phyloP scores from a whole-genome alignment of 2,797 vertebrate species.

The Decapterus maruadsi region DNA sequence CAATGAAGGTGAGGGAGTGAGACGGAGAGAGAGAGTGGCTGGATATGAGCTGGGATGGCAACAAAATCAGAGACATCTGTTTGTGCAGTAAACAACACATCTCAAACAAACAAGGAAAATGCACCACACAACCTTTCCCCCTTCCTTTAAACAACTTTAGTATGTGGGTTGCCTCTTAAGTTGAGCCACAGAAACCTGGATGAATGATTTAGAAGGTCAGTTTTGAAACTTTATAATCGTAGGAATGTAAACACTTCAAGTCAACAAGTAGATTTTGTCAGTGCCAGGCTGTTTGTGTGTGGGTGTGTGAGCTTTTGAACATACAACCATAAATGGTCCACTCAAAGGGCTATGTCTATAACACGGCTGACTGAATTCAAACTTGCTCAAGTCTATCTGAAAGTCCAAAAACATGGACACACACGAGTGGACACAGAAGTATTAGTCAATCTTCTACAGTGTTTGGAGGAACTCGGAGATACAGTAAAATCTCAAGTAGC shows the following conservation, averaged over 20 bases:
- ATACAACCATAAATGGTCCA: no score
- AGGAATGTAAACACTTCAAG: slow-evolving; percentile 6
- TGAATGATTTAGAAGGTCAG: neutral
- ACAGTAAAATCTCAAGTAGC: neutral
- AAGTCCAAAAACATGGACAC: neutral
- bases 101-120: slow-evolving; percentile 54
- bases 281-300: slow-evolving; percentile 4
- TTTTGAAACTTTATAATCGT: neutral
- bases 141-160: neutral
- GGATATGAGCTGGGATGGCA: slow-evolving; percentile 34
- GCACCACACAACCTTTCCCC: slow-evolving; percentile 25
- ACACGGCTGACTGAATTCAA: neutral
- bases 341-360: neutral
- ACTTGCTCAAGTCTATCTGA: neutral
- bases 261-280: neutral
- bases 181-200: neutral
- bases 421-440: neutral
- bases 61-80: slow-evolving; percentile 67
- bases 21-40: slow-evolving; percentile 19
- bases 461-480: neutral
- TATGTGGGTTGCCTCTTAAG: neutral
- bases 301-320: no score
- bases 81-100: slow-evolving; percentile 65
- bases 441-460: neutral
- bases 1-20: slow-evolving; percentile 35